Conservation (phyloP, 1,140 invertebrate species). For the Pinna nobilis region DNA sequence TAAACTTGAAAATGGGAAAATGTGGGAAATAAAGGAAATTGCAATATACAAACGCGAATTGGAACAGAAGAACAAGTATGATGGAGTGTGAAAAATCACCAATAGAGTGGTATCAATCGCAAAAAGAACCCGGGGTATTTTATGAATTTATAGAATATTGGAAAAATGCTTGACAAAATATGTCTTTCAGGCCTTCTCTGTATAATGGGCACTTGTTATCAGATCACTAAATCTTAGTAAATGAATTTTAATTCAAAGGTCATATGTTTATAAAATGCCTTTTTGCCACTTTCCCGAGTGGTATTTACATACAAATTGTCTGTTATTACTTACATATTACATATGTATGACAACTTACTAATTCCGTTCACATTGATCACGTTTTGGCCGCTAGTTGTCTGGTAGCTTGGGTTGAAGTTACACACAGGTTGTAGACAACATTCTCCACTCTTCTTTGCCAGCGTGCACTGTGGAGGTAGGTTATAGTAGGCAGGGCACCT, state of each 20-base stretch:
- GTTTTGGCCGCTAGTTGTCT: constrained; percentile 57
- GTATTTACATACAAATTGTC: not conserved
- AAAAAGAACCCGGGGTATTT: too few relatives aligned
- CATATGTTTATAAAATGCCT: too few relatives aligned
- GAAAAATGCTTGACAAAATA: too few relatives aligned
- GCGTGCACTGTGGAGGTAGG: constrained; percentile 62
- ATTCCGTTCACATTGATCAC: constrained; percentile 48
- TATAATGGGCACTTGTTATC: too few relatives aligned
- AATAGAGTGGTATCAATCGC: not conserved
- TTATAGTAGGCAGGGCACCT: constrained; percentile 67
- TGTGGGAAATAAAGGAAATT: not conserved
- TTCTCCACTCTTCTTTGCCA: constrained; percentile 50
- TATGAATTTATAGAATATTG: too few relatives aligned
- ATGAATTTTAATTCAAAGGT: too few relatives aligned
- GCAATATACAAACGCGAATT: not conserved
- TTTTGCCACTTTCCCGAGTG: too few relatives aligned
- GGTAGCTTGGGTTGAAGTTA: constrained; percentile 60
- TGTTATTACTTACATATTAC: not conserved
- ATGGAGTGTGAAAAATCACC: not conserved
- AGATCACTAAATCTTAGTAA: too few relatives aligned
- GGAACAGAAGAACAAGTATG: not conserved
- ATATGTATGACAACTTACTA: constrained; percentile 32
- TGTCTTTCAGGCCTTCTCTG: too few relatives aligned
- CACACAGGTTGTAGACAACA: constrained; percentile 66
- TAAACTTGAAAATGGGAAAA: not conserved